These are phyloP conservation scores for Bombus cullumanus DNA, from an alignment of 1,140 invertebrate species.

Conservation along the genomic window DNA sequence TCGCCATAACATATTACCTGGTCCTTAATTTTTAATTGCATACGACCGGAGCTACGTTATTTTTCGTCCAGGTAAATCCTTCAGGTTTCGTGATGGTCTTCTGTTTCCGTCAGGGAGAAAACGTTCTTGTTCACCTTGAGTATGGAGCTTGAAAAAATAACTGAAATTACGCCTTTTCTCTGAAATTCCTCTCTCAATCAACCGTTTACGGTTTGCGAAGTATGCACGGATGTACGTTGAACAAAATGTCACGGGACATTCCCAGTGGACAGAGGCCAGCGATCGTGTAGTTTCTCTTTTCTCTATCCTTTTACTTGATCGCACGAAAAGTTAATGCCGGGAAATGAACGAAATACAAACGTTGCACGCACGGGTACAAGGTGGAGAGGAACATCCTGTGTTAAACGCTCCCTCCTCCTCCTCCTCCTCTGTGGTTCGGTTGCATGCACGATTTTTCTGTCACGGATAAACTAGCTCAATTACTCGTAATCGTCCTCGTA, in stretches of 20 bases:
- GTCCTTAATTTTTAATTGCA: background rate
- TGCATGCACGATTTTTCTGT: constrained; percentile 42
- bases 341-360: constrained; percentile 28
- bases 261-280: background rate
- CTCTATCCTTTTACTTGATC: background rate
- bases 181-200: background rate
- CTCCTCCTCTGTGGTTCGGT: background rate
- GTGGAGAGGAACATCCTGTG: constrained; percentile 54
- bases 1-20: background rate
- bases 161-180: background rate
- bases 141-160: background rate
- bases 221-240: background rate
- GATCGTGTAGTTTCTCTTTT: background rate
- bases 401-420: constrained; percentile 44
- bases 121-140: background rate
- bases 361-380: constrained; percentile 49
- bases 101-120: background rate
- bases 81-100: too few relatives aligned
- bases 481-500: constrained; percentile 24
- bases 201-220: background rate
- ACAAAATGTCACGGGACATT: background rate
- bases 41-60: background rate
- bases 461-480: constrained; percentile 52
- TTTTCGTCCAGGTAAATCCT: background rate
- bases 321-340: background rate